A percentile compares a stretch with the other conserved stretches of the same genome.
phyloP scores from a whole-genome alignment of 2,797 vertebrate genomes.

The Enteromius argenteus region DNA sequence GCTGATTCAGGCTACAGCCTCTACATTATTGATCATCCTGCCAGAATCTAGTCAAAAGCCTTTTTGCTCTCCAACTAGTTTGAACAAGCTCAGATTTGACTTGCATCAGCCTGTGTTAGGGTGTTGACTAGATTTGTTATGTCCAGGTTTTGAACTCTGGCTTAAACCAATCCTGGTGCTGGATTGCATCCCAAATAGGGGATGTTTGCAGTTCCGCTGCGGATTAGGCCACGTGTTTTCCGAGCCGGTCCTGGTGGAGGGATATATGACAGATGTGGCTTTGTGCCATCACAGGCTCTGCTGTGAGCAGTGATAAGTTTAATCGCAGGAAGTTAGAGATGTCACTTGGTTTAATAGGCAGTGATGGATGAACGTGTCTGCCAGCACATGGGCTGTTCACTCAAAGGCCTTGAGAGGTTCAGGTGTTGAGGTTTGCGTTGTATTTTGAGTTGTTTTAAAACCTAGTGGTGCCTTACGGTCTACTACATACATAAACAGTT shows the following conservation, averaged over 20 bases:
- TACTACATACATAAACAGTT: neutral
- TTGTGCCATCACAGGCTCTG: constrained; percentile 18
- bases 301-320: constrained; percentile 40
- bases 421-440: constrained; percentile 1
- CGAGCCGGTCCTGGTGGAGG: constrained; percentile 35
- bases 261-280: constrained; percentile 38
- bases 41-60: neutral
- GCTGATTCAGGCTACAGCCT: constrained; percentile 27
- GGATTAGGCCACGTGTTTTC: constrained; percentile 23
- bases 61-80: constrained; percentile 29
- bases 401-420: neutral
- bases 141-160: constrained; percentile 15
- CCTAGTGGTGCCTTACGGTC: neutral
- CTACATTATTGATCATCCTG: constrained; percentile 39
- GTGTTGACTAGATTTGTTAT: constrained; percentile 11
- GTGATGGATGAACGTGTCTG: constrained; percentile 12
- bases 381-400: neutral
- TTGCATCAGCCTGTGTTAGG: constrained; percentile 11
- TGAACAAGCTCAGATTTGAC: constrained; percentile 22
- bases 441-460: neutral
- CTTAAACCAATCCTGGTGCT: constrained; percentile 26
- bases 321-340: constrained; percentile 39
- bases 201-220: constrained; percentile 36
- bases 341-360: constrained; percentile 20
- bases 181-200: constrained; percentile 29